These are phyloP conservation scores for Carettochelys insculpta DNA, from an alignment of 2,113 vertebrate genomes.

Conservation along the genomic window DNA sequence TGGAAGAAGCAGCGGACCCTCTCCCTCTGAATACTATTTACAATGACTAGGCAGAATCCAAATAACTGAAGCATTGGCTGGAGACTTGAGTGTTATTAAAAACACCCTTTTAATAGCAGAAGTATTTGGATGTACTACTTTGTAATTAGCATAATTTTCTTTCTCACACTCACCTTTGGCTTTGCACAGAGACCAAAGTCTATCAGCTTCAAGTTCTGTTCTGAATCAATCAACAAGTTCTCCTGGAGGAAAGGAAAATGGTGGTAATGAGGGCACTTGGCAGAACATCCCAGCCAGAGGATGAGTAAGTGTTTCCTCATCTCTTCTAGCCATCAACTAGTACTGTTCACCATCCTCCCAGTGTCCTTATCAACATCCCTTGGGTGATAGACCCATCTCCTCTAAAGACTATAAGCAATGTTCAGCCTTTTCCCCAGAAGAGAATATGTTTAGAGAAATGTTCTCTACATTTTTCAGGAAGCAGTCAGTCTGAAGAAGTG, in stretches of 20 bases:
- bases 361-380: not conserved
- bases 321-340: not conserved
- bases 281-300: accelerated
- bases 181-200: conserved; percentile 97
- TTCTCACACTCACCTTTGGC: conserved; percentile 85
- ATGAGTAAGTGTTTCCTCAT: accelerated
- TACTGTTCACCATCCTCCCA: not conserved
- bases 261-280: not conserved
- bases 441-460: not conserved
- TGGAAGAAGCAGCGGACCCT: not conserved
- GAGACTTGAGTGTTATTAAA: not conserved
- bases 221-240: conserved; percentile 91
- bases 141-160: not conserved
- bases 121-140: not conserved
- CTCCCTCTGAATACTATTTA: not conserved
- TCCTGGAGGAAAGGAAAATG: conserved; percentile 80
- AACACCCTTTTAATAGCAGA: accelerated
- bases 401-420: accelerated
- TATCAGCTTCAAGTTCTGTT: conserved; percentile 94
- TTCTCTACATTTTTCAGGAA: not conserved
- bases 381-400: not conserved
- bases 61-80: not conserved
- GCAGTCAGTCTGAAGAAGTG: too few species aligned
- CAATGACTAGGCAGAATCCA: not conserved
- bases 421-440: not conserved